phyloP scores from a whole-genome alignment of 2,797 vertebrate genomes.

The Lemur catta region DNA sequence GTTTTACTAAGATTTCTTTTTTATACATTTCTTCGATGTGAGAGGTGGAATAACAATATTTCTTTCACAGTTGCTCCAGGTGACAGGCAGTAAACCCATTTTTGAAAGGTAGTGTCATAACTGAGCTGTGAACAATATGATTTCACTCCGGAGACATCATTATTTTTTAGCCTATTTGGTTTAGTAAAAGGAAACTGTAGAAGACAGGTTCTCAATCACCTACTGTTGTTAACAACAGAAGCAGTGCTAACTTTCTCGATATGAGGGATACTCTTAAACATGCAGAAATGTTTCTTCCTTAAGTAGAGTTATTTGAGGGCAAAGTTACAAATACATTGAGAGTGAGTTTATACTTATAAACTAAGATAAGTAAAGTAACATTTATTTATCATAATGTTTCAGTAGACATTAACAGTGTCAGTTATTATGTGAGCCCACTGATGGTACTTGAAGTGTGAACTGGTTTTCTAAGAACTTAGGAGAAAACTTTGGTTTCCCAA shows the following conservation, averaged over 20 bases:
- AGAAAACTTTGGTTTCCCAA: slow-evolving; percentile 9
- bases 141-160: slow-evolving; percentile 34
- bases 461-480: background rate
- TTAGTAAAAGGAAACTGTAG: slow-evolving; percentile 17
- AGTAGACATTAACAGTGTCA: background rate
- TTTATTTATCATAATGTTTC: slow-evolving; percentile 28
- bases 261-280: slow-evolving; percentile 6
- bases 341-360: slow-evolving; percentile 17
- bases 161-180: slow-evolving; percentile 47
- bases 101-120: slow-evolving; percentile 38
- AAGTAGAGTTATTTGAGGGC: slow-evolving; percentile 16
- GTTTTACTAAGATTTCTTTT: slow-evolving; percentile 53
- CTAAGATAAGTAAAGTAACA: background rate
- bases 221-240: background rate
- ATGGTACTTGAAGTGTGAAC: slow-evolving; percentile 17
- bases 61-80: slow-evolving; percentile 13
- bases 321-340: background rate
- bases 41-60: slow-evolving; percentile 46
- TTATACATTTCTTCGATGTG: background rate
- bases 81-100: slow-evolving; percentile 45
- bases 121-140: slow-evolving; percentile 33
- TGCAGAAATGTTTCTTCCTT: background rate
- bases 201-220: background rate
- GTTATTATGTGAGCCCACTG: background rate
- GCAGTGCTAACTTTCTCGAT: background rate